Base-by-base conservation (phyloP, 2,113 vertebrate species). In the Abramis brama region DNA sequence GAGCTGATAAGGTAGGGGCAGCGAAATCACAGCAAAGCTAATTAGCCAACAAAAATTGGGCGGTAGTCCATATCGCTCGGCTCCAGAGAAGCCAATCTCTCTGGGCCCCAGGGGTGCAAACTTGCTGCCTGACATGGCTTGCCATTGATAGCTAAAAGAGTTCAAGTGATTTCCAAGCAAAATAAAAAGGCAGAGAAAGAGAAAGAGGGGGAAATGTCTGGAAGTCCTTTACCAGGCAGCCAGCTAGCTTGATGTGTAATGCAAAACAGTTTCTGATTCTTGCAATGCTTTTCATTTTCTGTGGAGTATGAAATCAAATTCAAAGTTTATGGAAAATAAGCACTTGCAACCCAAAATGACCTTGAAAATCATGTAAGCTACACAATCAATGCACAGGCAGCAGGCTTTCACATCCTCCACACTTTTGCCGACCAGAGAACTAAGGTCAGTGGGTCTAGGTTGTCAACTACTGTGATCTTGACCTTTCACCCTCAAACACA, bases 21-120 rank as follows among this genome's bases (percentile, higher is more conserved):
- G 91, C 75, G 81, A 90, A 91, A 92, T 90, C 89, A 90, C 91
- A 89, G 92, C 93, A 92, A 92, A 93, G 89, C 88, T 94, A 94
- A 95, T 95, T 95, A 95, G 91, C 94, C 92, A 87, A 92, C 93
- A 92, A 91, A 94, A 93, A 94, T 94, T 94, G 93, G 94, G 92
- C 89, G 74, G 79, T 87, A 76, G 87, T 94, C 92, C 92, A 93
- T 94, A 94, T 94, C 93, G 84, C 90, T 90, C 88, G 88, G 90
- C 86, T 94, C 89, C 89, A 93, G 92, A 92, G 90, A 86, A 91
- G 87, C 90, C 90, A 91, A 92, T 92, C 91, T 94, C 85, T 83
- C 33, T 39, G 77, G 91, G 87, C 77, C 88, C 86, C 89, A 90
- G 84, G 92, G 94, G 93, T 6, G 21, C 50, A 83, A 57, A 73